A percentile compares a stretch with the other conserved stretches of the same genome.
These are phyloP conservation scores for Petrocephalus zakoni DNA, from an alignment of 2,113 vertebrate genomes.

Conservation along the genomic window DNA sequence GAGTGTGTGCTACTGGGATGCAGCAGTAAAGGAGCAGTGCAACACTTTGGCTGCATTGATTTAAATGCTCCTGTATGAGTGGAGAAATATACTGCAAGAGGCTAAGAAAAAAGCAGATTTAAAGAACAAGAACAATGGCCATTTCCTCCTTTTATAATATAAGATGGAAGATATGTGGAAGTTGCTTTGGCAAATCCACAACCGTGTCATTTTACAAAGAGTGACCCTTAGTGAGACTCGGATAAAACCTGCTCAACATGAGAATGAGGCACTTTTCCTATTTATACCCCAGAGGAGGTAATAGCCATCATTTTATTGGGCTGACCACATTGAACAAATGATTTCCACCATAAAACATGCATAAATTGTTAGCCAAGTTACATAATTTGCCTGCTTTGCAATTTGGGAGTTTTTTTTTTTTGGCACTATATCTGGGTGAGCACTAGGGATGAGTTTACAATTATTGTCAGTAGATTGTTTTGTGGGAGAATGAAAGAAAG, in stretches of 20 bases:
- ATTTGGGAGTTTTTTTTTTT: not conserved
- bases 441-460: not conserved
- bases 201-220: not conserved
- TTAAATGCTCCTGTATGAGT: not conserved
- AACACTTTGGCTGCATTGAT: not conserved
- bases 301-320: not conserved
- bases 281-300: not conserved
- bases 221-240: not conserved
- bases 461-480: not conserved
- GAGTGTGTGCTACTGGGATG: not conserved
- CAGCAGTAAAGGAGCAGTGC: not conserved
- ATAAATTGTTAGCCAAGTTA: not conserved
- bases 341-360: not conserved
- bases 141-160: not conserved
- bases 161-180: not conserved
- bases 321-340: not conserved
- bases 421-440: not conserved
- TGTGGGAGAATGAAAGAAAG: not conserved
- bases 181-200: not conserved
- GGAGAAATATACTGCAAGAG: not conserved
- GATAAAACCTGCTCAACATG: not conserved
- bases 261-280: not conserved
- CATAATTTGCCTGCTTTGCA: not conserved
- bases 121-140: not conserved
- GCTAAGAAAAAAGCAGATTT: not conserved